These are phyloP conservation scores for Sebastiscus albofasciatus DNA, from an alignment of 2,797 vertebrate genomes.

Conservation along the genomic window DNA sequence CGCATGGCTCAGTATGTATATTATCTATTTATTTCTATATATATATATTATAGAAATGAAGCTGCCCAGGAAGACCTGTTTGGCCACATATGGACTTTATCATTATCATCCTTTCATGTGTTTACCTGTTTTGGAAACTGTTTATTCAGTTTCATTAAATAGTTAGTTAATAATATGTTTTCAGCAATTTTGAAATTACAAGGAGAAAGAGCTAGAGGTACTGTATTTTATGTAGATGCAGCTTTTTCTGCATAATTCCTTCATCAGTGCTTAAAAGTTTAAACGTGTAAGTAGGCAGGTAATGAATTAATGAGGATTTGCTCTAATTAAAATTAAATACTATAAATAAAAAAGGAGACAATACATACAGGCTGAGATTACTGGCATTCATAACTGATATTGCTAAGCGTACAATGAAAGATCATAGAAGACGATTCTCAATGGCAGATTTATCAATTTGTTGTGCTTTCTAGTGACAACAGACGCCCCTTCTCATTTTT, in stretches of 20 bases:
- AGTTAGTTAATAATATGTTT: background rate
- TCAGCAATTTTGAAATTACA: background rate
- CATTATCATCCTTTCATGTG: background rate
- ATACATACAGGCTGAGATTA: background rate
- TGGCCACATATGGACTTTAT: background rate
- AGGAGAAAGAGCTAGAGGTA: background rate
- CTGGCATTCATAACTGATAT: background rate
- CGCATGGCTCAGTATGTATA: background rate
- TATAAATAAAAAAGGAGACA: background rate
- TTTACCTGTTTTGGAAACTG: background rate
- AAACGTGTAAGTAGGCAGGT: background rate
- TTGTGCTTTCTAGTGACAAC: background rate
- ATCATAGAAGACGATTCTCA: background rate
- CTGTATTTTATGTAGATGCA: background rate
- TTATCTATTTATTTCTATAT: too few relatives aligned
- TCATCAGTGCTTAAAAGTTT: background rate
- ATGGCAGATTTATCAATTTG: slow-evolving; percentile 4
- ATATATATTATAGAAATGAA: background rate
- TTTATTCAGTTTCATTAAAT: background rate
- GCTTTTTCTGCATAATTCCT: background rate
- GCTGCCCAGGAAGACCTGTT: background rate
- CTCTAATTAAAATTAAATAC: background rate
- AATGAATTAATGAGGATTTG: background rate
- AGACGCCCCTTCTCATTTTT: background rate
- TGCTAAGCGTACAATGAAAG: background rate